These are phyloP conservation scores for Polietes domitor DNA, from an alignment of 2,888 invertebrate species.

Conservation along the genomic window DNA sequence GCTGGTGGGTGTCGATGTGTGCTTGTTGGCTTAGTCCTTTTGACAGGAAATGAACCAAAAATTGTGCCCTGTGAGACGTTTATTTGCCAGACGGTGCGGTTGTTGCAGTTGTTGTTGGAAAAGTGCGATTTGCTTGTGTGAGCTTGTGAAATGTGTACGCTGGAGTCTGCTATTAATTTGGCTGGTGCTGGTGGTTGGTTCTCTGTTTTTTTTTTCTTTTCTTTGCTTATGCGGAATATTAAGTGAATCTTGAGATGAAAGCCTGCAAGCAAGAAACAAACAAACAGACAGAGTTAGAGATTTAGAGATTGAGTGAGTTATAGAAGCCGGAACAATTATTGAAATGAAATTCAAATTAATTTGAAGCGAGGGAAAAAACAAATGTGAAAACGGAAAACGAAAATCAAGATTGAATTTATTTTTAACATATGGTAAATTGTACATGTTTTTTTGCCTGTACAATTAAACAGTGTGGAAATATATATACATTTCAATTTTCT, in stretches of 20 bases:
- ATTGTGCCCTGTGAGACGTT: background rate
- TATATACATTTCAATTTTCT: too few species aligned
- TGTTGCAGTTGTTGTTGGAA: too few species aligned
- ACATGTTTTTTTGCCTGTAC: too few species aligned
- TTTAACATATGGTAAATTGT: too few species aligned
- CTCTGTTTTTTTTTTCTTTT: background rate
- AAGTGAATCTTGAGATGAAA: slow-evolving; percentile 2
- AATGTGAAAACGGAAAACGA: background rate
- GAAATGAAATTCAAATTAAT: slow-evolving; percentile 58
- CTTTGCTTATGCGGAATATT: background rate
- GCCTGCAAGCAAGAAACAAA: slow-evolving; percentile 49
- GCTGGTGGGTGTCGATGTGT: background rate
- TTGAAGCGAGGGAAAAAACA: background rate
- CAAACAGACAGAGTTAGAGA: background rate
- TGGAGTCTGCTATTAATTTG: background rate
- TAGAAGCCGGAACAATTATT: slow-evolving; percentile 24
- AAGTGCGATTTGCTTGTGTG: slow-evolving; percentile 4
- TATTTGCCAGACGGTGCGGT: slow-evolving; percentile 8
- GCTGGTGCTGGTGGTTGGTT: slow-evolving; percentile 44
- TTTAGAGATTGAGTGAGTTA: background rate
- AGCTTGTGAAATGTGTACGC: background rate
- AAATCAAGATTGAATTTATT: too few species aligned
- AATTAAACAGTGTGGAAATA: too few species aligned
- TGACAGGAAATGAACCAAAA: slow-evolving; percentile 18
- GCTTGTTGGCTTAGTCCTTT: background rate